These are phyloP conservation scores for Pseudochromis fuscus DNA, from an alignment of 2,797 vertebrate genomes.

Conservation along the genomic window DNA sequence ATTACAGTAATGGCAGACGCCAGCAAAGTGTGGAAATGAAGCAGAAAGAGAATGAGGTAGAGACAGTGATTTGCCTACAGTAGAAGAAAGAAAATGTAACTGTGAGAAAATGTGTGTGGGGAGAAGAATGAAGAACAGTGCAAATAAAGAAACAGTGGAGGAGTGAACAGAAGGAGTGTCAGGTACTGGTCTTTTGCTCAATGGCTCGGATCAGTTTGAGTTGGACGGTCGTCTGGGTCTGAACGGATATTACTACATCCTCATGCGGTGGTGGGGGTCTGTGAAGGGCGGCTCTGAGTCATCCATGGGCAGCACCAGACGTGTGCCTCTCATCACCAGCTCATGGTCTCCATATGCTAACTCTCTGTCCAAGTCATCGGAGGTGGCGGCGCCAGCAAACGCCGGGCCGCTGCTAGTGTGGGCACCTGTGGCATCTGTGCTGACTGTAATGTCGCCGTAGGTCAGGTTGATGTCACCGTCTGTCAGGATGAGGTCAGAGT, in stretches of 20 bases:
- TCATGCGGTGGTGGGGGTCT: conserved; percentile 71
- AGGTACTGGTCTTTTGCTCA: conserved; percentile 62
- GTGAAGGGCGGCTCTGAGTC: conserved; percentile 92
- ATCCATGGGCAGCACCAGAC: conserved; percentile 96
- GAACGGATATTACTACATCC: conserved; percentile 57
- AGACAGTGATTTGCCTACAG: conserved; percentile 70
- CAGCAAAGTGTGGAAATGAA: conserved; percentile 57
- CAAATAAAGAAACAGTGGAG: conserved; percentile 6
- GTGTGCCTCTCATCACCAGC: conserved; percentile 94
- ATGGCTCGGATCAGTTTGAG: conserved; percentile 56
- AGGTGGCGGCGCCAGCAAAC: conserved; percentile 64
- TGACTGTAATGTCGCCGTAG: conserved; percentile 93
- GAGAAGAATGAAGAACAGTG: conserved; percentile 21
- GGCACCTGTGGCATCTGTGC: conserved; percentile 83
- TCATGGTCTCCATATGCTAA: conserved; percentile 92
- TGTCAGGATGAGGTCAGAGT: conserved; percentile 95
- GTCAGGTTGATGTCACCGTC: conserved; percentile 94
- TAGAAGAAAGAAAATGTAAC: conserved; percentile 38
- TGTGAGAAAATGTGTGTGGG: background rate
- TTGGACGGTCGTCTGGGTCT: conserved; percentile 36
- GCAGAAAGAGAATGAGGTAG: conserved; percentile 82
- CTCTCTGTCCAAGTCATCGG: conserved; percentile 91
- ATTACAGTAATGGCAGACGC: conserved; percentile 54
- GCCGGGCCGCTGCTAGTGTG: conserved; percentile 69
- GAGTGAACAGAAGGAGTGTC: conserved; percentile 37